phyloP scores from a whole-genome alignment of 2,888 invertebrate species.

The Nomada fucata region DNA sequence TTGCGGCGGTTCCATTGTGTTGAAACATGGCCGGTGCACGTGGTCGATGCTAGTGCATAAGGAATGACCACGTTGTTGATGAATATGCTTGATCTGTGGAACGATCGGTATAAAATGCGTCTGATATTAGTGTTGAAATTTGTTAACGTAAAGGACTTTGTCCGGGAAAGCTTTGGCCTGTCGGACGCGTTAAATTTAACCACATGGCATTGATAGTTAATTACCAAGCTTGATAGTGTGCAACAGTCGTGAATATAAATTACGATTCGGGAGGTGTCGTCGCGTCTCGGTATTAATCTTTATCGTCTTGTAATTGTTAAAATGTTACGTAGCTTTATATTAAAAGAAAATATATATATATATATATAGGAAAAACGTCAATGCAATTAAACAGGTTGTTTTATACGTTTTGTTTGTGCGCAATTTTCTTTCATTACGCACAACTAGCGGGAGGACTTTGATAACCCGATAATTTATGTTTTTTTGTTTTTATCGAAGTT shows the following conservation, averaged over 20 bases:
- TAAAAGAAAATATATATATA: too few relatives aligned
- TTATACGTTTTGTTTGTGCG: background rate
- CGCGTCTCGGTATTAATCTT: slow-evolving; percentile 19
- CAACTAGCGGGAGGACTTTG: background rate
- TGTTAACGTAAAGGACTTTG: background rate
- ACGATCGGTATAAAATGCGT: background rate
- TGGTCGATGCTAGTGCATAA: background rate
- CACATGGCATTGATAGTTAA: background rate
- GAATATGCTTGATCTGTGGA: too few relatives aligned
- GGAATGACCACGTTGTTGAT: too few relatives aligned
- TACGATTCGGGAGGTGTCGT: slow-evolving; percentile 1
- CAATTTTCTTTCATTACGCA: background rate
- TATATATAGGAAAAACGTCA: background rate
- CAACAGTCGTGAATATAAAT: slow-evolving; percentile 11
- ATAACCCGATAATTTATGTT: too few relatives aligned
- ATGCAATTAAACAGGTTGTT: background rate
- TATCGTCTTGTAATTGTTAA: slow-evolving; percentile 2
- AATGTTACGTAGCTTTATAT: background rate
- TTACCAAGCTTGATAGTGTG: background rate
- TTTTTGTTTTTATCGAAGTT: too few relatives aligned
- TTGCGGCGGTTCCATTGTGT: background rate
- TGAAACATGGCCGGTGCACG: background rate
- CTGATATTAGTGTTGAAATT: background rate
- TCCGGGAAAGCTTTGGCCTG: background rate
- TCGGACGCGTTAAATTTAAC: background rate